phyloP scores from a whole-genome alignment of 2,888 invertebrate species.

The Hirudinaria manillensis region DNA sequence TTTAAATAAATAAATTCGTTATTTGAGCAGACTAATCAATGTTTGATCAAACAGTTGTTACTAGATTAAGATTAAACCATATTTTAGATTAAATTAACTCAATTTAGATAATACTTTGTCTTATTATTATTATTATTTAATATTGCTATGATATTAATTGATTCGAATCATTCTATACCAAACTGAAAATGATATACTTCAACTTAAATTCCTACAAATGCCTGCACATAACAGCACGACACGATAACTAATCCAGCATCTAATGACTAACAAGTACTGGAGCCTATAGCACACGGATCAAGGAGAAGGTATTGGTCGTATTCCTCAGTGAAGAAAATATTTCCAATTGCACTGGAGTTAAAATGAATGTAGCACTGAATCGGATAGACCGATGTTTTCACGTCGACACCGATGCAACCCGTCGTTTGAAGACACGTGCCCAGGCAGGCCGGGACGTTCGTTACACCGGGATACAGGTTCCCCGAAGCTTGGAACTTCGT shows the following conservation, averaged over 20 bases:
- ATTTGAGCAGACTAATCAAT: too few species aligned
- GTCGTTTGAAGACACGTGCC: conserved; percentile 17
- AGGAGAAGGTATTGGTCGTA: conserved; percentile 30
- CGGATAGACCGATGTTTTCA: conserved; percentile 11
- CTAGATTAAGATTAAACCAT: too few species aligned
- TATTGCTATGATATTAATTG: not conserved
- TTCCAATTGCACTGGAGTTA: not conserved
- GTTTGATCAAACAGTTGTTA: too few species aligned
- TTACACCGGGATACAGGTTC: not conserved
- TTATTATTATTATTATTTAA: not conserved
- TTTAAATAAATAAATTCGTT: too few species aligned
- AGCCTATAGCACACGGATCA: not conserved
- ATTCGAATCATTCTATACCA: not conserved
- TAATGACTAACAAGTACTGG: not conserved
- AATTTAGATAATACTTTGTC: not conserved
- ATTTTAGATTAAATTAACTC: too few species aligned
- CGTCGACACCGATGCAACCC: conserved; percentile 21
- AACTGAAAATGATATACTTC: too few species aligned
- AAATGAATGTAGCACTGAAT: conserved; percentile 18
- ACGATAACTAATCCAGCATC: too few species aligned
- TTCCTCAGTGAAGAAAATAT: conserved; percentile 23
- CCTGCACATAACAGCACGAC: too few species aligned
- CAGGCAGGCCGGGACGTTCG: conserved; percentile 21
- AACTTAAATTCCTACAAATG: too few species aligned
- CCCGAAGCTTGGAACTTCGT: conserved; percentile 12